These are phyloP conservation scores for Drepana arcuata DNA, from an alignment of 1,140 invertebrate genomes.

Conservation along the genomic window DNA sequence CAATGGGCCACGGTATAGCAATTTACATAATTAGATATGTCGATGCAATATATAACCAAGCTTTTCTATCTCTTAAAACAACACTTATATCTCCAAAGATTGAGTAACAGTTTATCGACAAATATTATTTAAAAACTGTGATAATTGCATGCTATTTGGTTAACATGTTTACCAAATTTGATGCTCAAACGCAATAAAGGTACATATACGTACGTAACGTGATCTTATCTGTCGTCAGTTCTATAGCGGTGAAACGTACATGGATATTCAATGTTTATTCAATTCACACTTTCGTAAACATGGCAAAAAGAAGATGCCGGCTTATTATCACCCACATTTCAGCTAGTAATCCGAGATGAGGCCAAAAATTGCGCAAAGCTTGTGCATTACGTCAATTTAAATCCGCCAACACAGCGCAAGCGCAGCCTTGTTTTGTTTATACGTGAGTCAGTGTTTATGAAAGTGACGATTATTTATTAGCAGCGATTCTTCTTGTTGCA, in stretches of 20 bases:
- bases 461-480: conserved; percentile 64
- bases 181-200: too few relatives aligned
- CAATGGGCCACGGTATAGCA: conserved; percentile 14
- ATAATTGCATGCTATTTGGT: too few relatives aligned
- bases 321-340: conserved; percentile 23
- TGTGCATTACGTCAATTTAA: conserved; percentile 21
- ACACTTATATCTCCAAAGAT: conserved; percentile 4
- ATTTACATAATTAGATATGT: conserved; percentile 18
- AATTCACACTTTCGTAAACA: conserved; percentile 17
- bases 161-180: too few relatives aligned
- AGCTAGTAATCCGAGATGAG: conserved; percentile 24
- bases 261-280: conserved; percentile 1
- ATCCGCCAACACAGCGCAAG: conserved; percentile 29
- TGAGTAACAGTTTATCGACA: background rate
- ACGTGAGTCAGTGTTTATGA: conserved; percentile 55
- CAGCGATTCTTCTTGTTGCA: conserved; percentile 48
- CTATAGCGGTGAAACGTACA: background rate
- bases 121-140: too few relatives aligned
- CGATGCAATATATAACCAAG: conserved; percentile 5
- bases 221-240: background rate
- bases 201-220: too few relatives aligned
- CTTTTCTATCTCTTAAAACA: conserved; percentile 8
- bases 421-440: conserved; percentile 29
- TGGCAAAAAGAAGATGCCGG: conserved; percentile 19
- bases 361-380: conserved; percentile 27